These are phyloP conservation scores for cattle (Bos taurus) DNA, from an alignment of 2,113 vertebrate genomes.

Conservation along the genomic window DNA sequence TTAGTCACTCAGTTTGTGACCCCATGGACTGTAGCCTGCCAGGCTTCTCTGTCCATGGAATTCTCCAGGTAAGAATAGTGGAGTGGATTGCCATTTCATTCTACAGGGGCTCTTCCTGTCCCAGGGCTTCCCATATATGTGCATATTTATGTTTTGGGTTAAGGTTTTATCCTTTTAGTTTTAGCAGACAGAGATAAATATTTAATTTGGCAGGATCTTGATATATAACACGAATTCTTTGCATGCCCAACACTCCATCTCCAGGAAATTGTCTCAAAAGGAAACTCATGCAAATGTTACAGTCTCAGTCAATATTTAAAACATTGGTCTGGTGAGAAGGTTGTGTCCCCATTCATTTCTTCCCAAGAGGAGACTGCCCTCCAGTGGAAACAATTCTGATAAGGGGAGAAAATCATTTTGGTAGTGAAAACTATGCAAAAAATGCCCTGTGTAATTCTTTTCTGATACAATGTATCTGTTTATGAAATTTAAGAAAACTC, in stretches of 20 bases:
- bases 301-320: neutral
- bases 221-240: neutral
- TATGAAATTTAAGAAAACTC: neutral
- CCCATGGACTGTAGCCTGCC: neutral
- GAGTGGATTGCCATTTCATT: neutral
- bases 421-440: neutral
- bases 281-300: neutral
- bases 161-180: neutral
- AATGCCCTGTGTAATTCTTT: neutral
- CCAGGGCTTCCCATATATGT: neutral
- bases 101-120: neutral
- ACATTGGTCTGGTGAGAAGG: neutral
- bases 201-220: conserved; percentile 7
- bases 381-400: conserved; percentile 15
- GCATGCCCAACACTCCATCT: neutral
- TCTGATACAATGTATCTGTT: neutral
- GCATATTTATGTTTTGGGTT: conserved; percentile 7
- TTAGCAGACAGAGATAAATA: neutral
- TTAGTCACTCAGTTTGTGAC: neutral
- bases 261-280: neutral
- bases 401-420: neutral
- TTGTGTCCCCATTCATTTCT: neutral
- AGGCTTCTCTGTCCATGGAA: neutral
- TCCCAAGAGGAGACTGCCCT: conserved; percentile 22
- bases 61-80: neutral